phyloP scores from a whole-genome alignment of 2,113 vertebrate species.

The Castor canadensis region DNA sequence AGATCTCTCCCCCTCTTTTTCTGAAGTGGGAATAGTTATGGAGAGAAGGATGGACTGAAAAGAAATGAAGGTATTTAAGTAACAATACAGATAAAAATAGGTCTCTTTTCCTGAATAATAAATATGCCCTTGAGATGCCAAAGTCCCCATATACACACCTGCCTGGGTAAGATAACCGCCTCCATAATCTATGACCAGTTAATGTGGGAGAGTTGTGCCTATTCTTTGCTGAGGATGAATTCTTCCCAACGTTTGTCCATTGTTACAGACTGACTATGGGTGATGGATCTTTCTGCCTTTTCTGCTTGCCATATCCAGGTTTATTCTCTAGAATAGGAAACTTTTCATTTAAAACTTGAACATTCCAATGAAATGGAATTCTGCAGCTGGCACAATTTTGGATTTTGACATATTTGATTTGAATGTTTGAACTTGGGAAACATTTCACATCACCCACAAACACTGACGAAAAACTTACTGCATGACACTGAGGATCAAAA shows the following conservation, averaged over 20 bases:
- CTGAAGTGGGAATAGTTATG: neutral
- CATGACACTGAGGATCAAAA: neutral
- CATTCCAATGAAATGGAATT: neutral
- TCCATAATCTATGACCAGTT: neutral
- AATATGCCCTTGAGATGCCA: neutral
- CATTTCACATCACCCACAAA: neutral
- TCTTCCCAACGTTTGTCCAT: neutral
- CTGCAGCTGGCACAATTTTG: neutral
- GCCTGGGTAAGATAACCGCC: neutral
- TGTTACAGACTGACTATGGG: neutral
- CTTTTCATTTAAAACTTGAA: neutral
- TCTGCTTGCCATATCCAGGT: slow-evolving; percentile 20
- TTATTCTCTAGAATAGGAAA: neutral
- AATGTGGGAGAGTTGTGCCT: neutral
- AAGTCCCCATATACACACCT: neutral
- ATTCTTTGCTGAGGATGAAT: neutral
- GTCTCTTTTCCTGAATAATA: slow-evolving; percentile 3
- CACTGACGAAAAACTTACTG: neutral
- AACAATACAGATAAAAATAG: neutral
- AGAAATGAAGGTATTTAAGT: neutral
- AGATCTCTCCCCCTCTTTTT: neutral
- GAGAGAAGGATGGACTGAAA: neutral
- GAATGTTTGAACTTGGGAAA: slow-evolving; percentile 3
- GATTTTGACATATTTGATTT: neutral
- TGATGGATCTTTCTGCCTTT: neutral